Evolutionary conservation across 2,797 vertebrate genomes (phyloP), one percentile per base, ranked within the genome.

Genomic region (Apogon talboti): DNA sequence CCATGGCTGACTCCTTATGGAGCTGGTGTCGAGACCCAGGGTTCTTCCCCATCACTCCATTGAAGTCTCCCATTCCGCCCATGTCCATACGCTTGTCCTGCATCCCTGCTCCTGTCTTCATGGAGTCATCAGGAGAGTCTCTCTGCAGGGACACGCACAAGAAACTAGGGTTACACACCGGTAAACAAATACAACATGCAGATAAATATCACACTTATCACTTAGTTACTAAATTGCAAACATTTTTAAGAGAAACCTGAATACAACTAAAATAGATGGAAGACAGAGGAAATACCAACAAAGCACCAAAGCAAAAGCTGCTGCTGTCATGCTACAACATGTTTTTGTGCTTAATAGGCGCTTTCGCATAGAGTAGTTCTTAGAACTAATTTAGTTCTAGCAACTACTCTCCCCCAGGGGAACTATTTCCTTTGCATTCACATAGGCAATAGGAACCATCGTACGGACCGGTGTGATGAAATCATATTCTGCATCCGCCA

Each of bases 1-100:
- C 98, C 91, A 96, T 94, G 90, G 95, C 90, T 88, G 96, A 93
- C 84, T 99, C 98, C 94, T 98, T 99, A 94, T 96, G 94, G 91
- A 95, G 92, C 72, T 95, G 96, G 86, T 96, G 95, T 75, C 96
- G 95, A 82, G 96, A 91, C 53, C 92, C 92, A 13, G 94, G 92
- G 81, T 92, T 95, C 88, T 97, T 99, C 50, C 95, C 96, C 83
- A 97, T 93, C 45, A 93, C 90, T 68, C 95, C 93, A 80, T 91
- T 96, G 83, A 93, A 97, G 83, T 98, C 98, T 74, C 94, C 95
- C 85, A 94, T 93, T 14, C 81, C 84, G 82, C 96, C 95, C 85
- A 96, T 87, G 54, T 99, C 98, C 94, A 97, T 92, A 42, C 97
- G 93, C 80, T 98, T 99, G 65, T 99, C 98, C 54, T 93, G 92